Base-by-base conservation (phyloP, 1,140 invertebrate species). In the Limonius californicus region DNA sequence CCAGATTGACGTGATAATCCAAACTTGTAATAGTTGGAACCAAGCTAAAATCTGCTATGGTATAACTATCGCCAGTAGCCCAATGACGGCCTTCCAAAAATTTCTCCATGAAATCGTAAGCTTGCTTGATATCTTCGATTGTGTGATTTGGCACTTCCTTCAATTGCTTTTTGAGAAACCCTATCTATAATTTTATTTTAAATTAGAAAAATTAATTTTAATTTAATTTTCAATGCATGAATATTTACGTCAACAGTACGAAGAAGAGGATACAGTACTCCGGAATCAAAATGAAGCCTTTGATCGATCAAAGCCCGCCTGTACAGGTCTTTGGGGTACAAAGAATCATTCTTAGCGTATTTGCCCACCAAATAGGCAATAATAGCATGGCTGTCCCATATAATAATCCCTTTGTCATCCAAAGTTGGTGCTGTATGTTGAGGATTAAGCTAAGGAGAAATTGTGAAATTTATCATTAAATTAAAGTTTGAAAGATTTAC, bases 231-330 rank as follows among this genome's bases (percentile, higher is more conserved):
- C n/a, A n/a, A n/a, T n/a, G n/a, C n/a, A n/a, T 4, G 23, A 12
- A 39, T 39, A 39, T 11, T 39, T 39, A 39, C 35, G n/a, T 39
- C 35, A 39, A 39, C 11, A 6, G 35, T 39, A 12, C 8, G 35
- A 7, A 85, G 79, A 62, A 82, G 75, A 55, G 60, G 39, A 15
- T 54, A 56, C 1, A 61, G 19, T 9, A 47, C 18, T 39, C 54
- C 53, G 1, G 42, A 21, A 21, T 61, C 60, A 30, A 61, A 56
- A 16, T 16, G 15, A 14, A 61, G 27, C 21, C 21, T 55, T 56
- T 61, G 47, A 47, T 61, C 39, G 8, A 61, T 32, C 23, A 47
- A 20, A 45, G 53, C 54, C 14, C 60, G 35, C 32, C 42, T 21
- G 15, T 47, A 20, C n/a, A 54, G 19, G 20, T 61, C 54, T 19